Percentiles rank a stretch among this genome's conserved stretches.
These are phyloP conservation scores for Eulemur coronatus DNA, from an alignment of 2,797 vertebrate genomes.

Conservation along the genomic window DNA sequence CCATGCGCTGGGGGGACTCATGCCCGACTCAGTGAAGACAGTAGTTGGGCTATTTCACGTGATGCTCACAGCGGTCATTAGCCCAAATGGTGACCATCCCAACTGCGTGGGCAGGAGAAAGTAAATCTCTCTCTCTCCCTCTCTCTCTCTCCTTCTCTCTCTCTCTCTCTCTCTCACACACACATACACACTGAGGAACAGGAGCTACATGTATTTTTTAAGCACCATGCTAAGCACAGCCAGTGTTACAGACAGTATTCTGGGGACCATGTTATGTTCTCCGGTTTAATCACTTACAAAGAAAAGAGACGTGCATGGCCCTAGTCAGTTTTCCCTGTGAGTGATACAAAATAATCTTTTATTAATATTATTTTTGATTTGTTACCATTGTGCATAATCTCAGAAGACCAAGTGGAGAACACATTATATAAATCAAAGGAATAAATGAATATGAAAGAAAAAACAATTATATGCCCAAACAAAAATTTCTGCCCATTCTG, in stretches of 20 bases:
- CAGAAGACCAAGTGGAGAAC: slow-evolving; percentile 53
- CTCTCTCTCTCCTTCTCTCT: too few species aligned
- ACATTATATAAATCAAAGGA: slow-evolving; percentile 61
- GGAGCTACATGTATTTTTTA: background rate
- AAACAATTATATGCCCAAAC: slow-evolving; percentile 14
- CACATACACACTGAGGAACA: background rate
- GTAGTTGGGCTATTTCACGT: fast-evolving
- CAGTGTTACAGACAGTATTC: background rate
- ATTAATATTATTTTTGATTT: slow-evolving; percentile 64
- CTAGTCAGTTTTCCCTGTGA: background rate
- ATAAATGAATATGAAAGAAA: slow-evolving; percentile 60
- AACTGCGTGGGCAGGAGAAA: background rate
- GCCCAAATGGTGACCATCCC: background rate
- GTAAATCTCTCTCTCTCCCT: background rate
- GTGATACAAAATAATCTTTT: slow-evolving; percentile 50
- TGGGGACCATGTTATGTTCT: background rate
- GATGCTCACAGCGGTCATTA: background rate
- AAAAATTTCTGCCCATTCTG: slow-evolving; percentile 38
- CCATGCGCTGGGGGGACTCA: fast-evolving
- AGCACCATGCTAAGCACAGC: background rate
- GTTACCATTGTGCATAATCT: slow-evolving; percentile 47
- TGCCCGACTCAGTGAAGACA: background rate
- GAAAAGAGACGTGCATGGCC: background rate
- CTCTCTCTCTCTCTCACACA: background rate
- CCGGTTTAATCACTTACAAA: background rate